Percentiles rank a stretch among this genome's conserved stretches.
Conservation (phyloP, 2,888 invertebrate genomes). For the Cosmorhoe ocellata region DNA sequence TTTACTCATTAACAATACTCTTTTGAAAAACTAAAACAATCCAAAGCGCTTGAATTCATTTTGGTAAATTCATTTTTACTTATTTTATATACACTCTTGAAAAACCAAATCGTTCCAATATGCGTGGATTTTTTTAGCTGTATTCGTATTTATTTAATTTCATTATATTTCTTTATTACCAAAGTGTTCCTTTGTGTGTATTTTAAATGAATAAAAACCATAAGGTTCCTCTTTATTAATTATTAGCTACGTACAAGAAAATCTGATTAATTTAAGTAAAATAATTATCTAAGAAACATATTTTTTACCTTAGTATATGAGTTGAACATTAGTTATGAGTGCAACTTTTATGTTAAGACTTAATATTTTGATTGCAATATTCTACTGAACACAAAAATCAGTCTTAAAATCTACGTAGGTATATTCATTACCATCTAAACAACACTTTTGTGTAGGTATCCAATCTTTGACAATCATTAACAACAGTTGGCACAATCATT, state of each 20-base stretch:
- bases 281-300: no score
- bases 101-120: background rate
- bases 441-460: background rate
- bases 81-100: background rate
- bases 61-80: background rate
- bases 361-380: background rate
- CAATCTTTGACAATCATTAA: constrained; percentile 1
- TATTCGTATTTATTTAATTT: background rate
- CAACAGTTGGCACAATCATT: constrained; percentile 3
- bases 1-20: background rate
- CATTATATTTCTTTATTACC: no score
- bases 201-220: no score
- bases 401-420: no score
- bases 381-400: no score
- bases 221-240: background rate
- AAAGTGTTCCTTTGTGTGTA: no score
- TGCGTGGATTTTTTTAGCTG: background rate
- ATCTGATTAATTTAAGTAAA: no score
- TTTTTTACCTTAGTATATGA: background rate
- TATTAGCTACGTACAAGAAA: no score
- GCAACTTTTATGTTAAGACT: background rate
- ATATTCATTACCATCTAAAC: no score
- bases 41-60: background rate
- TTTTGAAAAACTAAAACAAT: background rate
- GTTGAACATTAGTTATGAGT: background rate